A percentile compares a stretch with the other conserved stretches of the same genome.
phyloP scores from a whole-genome alignment of 2,797 vertebrate species.

The Aselliscus stoliczkanus region DNA sequence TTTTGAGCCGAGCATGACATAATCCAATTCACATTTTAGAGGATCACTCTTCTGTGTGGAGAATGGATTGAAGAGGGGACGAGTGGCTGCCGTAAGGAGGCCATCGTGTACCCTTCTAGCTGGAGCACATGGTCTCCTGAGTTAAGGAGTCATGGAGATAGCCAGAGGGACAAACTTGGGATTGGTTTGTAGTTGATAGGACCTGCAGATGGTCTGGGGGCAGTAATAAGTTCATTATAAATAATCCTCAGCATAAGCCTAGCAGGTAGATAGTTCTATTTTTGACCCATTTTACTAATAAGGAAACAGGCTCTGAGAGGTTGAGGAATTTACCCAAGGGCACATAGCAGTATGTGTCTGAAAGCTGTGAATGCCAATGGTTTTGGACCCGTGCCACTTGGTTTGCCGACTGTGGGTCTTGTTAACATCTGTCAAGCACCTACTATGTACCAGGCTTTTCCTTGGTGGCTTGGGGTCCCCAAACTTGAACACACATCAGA shows the following conservation, averaged over 20 bases:
- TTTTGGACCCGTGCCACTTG: not conserved
- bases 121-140: not conserved
- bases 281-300: not conserved
- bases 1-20: not conserved
- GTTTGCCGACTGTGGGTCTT: not conserved
- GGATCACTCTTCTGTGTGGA: not conserved
- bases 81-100: accelerated
- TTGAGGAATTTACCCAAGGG: not conserved
- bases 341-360: not conserved
- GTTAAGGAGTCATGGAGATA: not conserved
- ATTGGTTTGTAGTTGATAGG: not conserved
- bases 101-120: accelerated
- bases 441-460: not conserved
- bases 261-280: not conserved
- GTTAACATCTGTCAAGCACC: not conserved
- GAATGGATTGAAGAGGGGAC: not conserved
- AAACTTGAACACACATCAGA: not conserved
- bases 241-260: not conserved
- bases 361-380: not conserved
- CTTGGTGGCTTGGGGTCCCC: not conserved
- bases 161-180: not conserved
- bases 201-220: not conserved
- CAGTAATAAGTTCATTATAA: not conserved
- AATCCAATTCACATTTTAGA: accelerated
- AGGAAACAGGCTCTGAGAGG: not conserved